A percentile compares a stretch with the other conserved stretches of the same genome.
Conservation (phyloP, 2,113 vertebrate genomes). For the Nothoprocta perdicaria region DNA sequence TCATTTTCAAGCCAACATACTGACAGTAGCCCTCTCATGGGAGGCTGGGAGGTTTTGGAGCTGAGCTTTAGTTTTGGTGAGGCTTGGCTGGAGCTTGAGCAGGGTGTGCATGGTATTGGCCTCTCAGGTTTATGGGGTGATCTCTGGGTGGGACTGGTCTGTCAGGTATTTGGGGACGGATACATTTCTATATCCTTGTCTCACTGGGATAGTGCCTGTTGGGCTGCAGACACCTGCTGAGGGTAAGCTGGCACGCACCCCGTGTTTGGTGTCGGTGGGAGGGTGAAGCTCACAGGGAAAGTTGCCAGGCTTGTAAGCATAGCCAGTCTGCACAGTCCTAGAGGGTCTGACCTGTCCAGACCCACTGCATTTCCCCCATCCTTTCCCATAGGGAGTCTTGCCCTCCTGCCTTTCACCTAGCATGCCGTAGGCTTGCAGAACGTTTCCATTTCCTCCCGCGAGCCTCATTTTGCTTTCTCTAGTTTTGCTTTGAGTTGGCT, state of each 20-base stretch:
- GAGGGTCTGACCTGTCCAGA: background rate
- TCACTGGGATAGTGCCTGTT: background rate
- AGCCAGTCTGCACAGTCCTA: background rate
- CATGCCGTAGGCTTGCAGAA: background rate
- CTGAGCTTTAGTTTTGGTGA: background rate
- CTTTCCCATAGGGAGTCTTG: accelerated
- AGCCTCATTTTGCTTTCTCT: conserved; percentile 49
- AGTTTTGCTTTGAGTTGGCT: conserved; percentile 62
- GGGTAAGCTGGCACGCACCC: background rate
- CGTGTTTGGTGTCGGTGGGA: background rate
- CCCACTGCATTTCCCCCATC: background rate
- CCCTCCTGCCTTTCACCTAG: background rate
- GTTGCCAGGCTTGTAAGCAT: background rate
- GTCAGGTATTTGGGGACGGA: accelerated
- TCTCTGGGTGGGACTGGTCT: background rate
- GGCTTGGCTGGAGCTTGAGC: background rate
- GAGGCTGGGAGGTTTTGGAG: background rate
- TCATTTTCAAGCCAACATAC: background rate
- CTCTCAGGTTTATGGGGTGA: background rate
- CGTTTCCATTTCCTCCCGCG: background rate
- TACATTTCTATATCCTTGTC: background rate
- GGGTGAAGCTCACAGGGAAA: background rate
- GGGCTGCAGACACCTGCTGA: background rate
- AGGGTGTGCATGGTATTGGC: background rate
- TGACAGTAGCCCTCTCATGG: background rate